Evolutionary conservation across 1,140 invertebrate genomes (phyloP), one percentile per base, ranked within the genome.

Genomic region (Conus betulinus): DNA sequence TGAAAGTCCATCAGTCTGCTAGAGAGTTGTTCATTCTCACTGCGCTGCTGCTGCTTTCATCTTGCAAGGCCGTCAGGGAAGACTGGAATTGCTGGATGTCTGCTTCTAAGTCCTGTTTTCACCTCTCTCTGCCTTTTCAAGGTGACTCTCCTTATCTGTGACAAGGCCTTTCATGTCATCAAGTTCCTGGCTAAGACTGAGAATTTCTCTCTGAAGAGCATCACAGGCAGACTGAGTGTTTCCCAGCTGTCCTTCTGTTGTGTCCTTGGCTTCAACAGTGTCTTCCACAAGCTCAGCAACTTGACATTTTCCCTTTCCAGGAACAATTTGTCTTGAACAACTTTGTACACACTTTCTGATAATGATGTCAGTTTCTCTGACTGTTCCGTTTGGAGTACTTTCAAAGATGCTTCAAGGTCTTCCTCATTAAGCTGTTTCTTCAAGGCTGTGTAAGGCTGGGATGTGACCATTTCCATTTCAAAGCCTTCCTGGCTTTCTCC

Each of bases 281-380:
- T 91, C 88, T 60, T 91, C 89, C 11, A 91, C 55, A n/a, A 90
- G 85, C 3, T 86, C 78, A 91, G 57, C 51, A 91, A 79, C 17
- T 92, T 88, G 78, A 89, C 88, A 5, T 90, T 91, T 39, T 93
- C 92, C 60, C 86, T 90, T 81, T 92, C 92, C 57, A 90, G 71
- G 27, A 91, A 74, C 39, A 89, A 53, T 60, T 90, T 89, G n/a
- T 92, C 92, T 67, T 90, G 91, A n/a, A 76, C 63, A 17, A 84
- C 81, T 76, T 27, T 84, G 63, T 78, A 55, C 52, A 87, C 17
- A 51, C 85, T 52, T 4, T 87, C 85, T 52, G 85, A 87, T 52
- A 87, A 57, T 27, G 20, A 13, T 17, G 51, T 79, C 51, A 87
- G n/a, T 27, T 87, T 76, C 4, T 55, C 71, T 23, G 74, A 39